Evolutionary conservation across 2,797 vertebrate genomes (phyloP).

Genomic region (Chromobotia macracanthus): DNA sequence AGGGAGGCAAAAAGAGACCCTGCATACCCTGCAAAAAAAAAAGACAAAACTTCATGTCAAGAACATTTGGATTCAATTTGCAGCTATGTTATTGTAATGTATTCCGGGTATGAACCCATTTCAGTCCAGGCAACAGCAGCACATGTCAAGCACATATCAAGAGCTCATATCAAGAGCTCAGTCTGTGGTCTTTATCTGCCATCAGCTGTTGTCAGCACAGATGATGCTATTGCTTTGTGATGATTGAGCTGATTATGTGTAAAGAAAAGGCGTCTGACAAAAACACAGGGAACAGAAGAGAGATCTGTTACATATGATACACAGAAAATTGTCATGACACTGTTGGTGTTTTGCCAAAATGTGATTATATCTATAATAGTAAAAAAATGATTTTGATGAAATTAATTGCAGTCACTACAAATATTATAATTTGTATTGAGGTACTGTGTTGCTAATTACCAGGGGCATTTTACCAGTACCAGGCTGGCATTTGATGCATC

Average conservation of each 20-base stretch:
- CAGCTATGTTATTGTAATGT: slow-evolving; percentile 53
- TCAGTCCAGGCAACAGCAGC: slow-evolving; percentile 68
- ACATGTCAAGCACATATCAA: slow-evolving; percentile 69
- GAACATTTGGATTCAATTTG: too few species aligned
- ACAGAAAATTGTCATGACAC: background rate
- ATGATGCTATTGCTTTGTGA: slow-evolving; percentile 53
- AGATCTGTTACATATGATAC: background rate
- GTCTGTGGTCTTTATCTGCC: slow-evolving; percentile 60
- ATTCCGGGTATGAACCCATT: slow-evolving; percentile 54
- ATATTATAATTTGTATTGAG: background rate
- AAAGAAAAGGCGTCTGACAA: background rate
- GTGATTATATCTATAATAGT: background rate
- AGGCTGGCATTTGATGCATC: slow-evolving; percentile 30
- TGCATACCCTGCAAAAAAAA: too few species aligned
- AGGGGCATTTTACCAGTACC: background rate
- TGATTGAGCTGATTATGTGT: slow-evolving; percentile 52
- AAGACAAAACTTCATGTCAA: too few species aligned
- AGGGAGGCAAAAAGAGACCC: slow-evolving; percentile 25
- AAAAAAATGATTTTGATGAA: background rate
- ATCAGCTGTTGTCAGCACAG: slow-evolving; percentile 46
- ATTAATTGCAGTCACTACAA: background rate
- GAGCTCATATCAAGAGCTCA: too few species aligned
- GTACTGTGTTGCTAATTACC: too few species aligned
- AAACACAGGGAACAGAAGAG: background rate
- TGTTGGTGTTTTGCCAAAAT: background rate